Conservation (phyloP, 1,140 invertebrate genomes). For the Hylaeus volcanicus region DNA sequence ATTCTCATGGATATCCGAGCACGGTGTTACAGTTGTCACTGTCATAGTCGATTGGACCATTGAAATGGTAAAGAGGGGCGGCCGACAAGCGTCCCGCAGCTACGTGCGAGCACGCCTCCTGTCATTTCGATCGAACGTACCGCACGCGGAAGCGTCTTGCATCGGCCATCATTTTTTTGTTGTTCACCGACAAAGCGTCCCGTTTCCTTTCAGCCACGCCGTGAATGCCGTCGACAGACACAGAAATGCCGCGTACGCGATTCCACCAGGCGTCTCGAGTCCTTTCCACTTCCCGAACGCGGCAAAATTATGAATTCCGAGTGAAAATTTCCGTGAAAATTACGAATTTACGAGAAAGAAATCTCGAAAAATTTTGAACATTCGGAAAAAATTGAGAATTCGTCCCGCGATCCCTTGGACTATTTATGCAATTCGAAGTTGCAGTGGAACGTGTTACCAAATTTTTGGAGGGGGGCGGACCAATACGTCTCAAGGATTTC, state of each 20-base stretch:
- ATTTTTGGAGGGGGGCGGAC: too few relatives aligned
- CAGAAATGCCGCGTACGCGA: not conserved
- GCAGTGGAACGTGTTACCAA: too few relatives aligned
- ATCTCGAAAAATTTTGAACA: not conserved
- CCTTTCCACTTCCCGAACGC: not conserved
- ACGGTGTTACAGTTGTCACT: slow-evolving; percentile 66
- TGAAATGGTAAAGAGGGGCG: slow-evolving; percentile 76
- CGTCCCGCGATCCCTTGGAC: too few relatives aligned
- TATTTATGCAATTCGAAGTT: too few relatives aligned
- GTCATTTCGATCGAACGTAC: slow-evolving; percentile 57
- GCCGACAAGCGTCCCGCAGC: slow-evolving; percentile 59
- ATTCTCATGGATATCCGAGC: slow-evolving; percentile 79
- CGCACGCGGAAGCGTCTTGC: slow-evolving; percentile 45
- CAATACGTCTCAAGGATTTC: too few relatives aligned
- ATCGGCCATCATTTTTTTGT: slow-evolving; percentile 35
- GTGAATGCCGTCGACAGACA: slow-evolving; percentile 4
- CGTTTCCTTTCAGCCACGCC: slow-evolving; percentile 26
- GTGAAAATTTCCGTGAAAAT: too few relatives aligned
- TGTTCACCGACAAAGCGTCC: slow-evolving; percentile 11
- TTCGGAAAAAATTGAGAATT: not conserved
- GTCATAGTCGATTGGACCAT: slow-evolving; percentile 73
- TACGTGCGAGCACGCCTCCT: slow-evolving; percentile 65
- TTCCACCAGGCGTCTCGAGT: not conserved
- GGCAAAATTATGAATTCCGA: too few relatives aligned
- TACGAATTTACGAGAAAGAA: too few relatives aligned